These are phyloP conservation scores for Drosophila grimshawi DNA, from an alignment of 1,140 invertebrate species.

Conservation along the genomic window DNA sequence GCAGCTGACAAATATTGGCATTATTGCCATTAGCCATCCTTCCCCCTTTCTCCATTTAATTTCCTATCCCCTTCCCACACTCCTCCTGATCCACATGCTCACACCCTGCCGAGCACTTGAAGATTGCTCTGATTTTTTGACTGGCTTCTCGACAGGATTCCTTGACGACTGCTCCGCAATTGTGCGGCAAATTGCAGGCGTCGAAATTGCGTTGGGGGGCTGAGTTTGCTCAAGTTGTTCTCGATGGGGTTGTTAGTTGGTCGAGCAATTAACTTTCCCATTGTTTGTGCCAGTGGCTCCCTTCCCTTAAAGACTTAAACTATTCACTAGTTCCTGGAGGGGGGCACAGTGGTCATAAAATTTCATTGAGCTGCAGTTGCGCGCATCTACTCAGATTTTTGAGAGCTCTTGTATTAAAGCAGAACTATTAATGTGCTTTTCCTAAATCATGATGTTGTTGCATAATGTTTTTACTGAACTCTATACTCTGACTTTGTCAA, in stretches of 20 bases:
- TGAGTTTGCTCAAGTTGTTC: conserved; percentile 12
- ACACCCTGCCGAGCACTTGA: not conserved
- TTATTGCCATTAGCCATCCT: conserved; percentile 27
- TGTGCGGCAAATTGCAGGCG: conserved; percentile 38
- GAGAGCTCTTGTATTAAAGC: not conserved
- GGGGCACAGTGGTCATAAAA: conserved; percentile 37
- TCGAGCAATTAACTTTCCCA: conserved; percentile 69
- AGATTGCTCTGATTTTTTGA: conserved; percentile 29
- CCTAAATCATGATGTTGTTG: not conserved
- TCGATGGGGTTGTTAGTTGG: conserved; percentile 56
- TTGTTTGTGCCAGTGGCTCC: conserved; percentile 51
- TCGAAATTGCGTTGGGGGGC: not conserved
- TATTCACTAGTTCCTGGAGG: conserved; percentile 18
- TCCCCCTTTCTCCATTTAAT: too few relatives aligned
- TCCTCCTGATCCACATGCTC: not conserved
- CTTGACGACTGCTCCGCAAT: conserved; percentile 38
- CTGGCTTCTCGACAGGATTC: conserved; percentile 31
- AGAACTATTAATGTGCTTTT: not conserved
- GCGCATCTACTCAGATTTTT: conserved; percentile 65
- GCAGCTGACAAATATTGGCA: conserved; percentile 52
- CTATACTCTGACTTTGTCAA: not conserved
- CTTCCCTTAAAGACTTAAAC: not conserved
- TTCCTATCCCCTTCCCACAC: not conserved
- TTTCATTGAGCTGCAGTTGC: conserved; percentile 62
- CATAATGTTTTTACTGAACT: not conserved